phyloP scores from a whole-genome alignment of 2,113 vertebrate species.

The Capreolus pygargus region DNA sequence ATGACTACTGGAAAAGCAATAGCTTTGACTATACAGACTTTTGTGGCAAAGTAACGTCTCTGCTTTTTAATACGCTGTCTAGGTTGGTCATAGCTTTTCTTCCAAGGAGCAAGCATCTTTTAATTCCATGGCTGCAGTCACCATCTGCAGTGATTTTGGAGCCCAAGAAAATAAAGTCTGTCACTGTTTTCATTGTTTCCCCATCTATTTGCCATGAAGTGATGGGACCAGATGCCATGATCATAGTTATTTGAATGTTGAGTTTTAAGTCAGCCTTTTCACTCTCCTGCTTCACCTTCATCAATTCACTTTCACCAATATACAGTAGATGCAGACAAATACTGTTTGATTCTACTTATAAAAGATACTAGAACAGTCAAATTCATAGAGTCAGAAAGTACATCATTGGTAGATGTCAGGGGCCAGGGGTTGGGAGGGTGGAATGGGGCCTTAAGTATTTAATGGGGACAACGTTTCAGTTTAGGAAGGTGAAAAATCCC shows the following conservation, averaged over 20 bases:
- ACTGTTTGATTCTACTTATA: background rate
- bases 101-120: background rate
- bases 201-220: background rate
- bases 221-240: background rate
- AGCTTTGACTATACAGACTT: background rate
- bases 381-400: background rate
- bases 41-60: background rate
- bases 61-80: background rate
- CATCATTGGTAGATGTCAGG: background rate
- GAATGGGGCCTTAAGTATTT: background rate
- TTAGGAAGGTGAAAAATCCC: background rate
- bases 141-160: background rate
- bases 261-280: background rate
- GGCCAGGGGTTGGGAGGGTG: background rate
- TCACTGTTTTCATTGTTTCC: background rate
- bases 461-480: background rate
- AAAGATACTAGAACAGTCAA: background rate
- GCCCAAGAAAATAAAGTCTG: background rate
- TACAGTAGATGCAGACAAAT: background rate
- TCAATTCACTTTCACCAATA: background rate
- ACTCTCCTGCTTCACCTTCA: background rate
- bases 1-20: background rate
- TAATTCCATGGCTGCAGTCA: background rate
- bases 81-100: background rate
- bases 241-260: background rate